Percentiles rank a stretch among this genome's conserved stretches.
Conservation (phyloP, 92 coral and sea anemone genomes). For the Porites divaricata region DNA sequence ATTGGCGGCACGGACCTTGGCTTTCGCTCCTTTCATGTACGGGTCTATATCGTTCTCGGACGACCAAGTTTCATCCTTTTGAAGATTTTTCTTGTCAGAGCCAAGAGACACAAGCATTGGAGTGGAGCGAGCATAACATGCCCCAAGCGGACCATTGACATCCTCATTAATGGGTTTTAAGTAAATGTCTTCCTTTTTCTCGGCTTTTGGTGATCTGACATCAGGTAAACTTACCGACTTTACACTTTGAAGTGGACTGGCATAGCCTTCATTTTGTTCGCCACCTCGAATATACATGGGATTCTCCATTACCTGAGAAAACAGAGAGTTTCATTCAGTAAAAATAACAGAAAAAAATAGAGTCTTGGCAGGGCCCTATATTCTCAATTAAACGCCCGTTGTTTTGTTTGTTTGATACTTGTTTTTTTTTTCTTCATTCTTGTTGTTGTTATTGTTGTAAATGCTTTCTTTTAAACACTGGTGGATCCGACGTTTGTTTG, state of each 20-base stretch:
- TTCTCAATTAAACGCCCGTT: too few species aligned
- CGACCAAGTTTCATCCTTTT: background rate
- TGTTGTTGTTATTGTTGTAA: too few species aligned
- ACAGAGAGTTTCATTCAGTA: background rate
- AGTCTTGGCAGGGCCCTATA: too few species aligned
- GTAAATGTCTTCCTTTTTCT: conserved; percentile 23
- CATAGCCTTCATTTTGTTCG: background rate
- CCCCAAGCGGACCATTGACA: background rate
- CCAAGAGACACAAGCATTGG: conserved; percentile 7
- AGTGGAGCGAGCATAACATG: background rate
- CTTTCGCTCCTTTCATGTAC: conserved; percentile 20
- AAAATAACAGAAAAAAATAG: background rate
- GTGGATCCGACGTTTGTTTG: too few species aligned
- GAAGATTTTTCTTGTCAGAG: background rate
- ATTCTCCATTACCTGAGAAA: conserved; percentile 21
- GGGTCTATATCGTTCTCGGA: conserved; percentile 1
- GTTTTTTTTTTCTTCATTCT: too few species aligned
- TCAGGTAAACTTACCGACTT: conserved; percentile 21
- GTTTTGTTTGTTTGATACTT: too few species aligned
- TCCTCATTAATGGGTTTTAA: conserved; percentile 13
- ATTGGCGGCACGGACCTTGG: conserved; percentile 26
- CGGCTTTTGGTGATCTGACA: background rate
- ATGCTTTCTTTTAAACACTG: too few species aligned
- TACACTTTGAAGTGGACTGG: background rate
- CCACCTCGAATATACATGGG: conserved; percentile 3